These are phyloP conservation scores for Blastomussa wellsi DNA, from an alignment of 92 coral and sea anemone species.

Conservation along the genomic window DNA sequence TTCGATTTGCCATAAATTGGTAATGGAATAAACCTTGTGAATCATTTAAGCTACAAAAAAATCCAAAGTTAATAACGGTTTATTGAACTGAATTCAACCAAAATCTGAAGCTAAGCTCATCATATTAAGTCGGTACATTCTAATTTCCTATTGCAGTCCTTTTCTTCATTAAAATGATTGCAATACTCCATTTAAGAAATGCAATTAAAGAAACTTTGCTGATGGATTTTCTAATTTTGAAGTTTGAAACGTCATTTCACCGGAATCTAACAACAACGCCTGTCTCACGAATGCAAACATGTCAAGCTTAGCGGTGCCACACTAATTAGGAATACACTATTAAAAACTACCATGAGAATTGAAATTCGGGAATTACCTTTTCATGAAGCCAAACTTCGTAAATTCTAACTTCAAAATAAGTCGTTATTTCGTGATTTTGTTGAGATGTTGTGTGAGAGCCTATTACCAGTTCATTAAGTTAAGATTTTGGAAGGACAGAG, in stretches of 20 bases:
- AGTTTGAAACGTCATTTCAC: slow-evolving; percentile 27
- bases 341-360: background rate
- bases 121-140: background rate
- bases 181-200: background rate
- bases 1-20: background rate
- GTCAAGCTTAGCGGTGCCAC: background rate
- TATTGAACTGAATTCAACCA: background rate
- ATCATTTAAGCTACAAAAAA: background rate
- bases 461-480: background rate
- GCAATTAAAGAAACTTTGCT: background rate
- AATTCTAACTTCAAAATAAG: background rate
- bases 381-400: background rate
- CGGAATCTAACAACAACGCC: background rate
- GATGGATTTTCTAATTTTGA: background rate
- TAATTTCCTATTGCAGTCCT: too few relatives aligned
- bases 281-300: slow-evolving; percentile 20
- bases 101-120: background rate
- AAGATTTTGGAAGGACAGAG: background rate
- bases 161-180: too few relatives aligned
- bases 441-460: background rate
- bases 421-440: background rate
- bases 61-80: background rate
- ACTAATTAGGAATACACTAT: slow-evolving; percentile 21
- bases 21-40: background rate
- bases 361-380: background rate